These are phyloP conservation scores for Protodeltote pygarga DNA, from an alignment of 2,888 invertebrate species.

Conservation along the genomic window DNA sequence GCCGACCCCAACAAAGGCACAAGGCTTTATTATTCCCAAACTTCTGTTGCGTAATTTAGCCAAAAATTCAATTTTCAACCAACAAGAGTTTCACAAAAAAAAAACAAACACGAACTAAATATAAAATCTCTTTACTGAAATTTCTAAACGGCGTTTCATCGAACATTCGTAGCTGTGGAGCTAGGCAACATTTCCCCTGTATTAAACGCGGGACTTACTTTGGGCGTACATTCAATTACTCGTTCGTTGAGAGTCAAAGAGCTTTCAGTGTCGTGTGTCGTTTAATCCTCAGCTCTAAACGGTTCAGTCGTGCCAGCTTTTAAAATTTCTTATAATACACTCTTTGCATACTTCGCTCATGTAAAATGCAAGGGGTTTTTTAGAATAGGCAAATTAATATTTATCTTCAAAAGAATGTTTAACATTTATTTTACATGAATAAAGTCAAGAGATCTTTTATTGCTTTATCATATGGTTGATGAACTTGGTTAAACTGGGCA, in stretches of 20 bases:
- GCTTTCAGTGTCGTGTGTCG: constrained; percentile 64
- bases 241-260: constrained; percentile 66
- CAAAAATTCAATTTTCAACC: too few relatives aligned
- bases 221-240: constrained; percentile 69
- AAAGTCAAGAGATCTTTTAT: too few relatives aligned
- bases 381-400: too few relatives aligned
- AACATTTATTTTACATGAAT: too few relatives aligned
- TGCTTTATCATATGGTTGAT: too few relatives aligned
- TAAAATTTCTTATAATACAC: constrained; percentile 39
- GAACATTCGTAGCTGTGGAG: constrained; percentile 24
- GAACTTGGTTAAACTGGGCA: too few relatives aligned
- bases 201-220: constrained; percentile 49
- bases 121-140: constrained; percentile 15
- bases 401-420: too few relatives aligned
- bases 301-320: constrained; percentile 47
- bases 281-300: constrained; percentile 55
- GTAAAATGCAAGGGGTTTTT: constrained; percentile 31
- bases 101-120: not conserved
- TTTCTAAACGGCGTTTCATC: constrained; percentile 23
- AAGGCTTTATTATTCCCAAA: too few relatives aligned
- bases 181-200: constrained; percentile 30
- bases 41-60: too few relatives aligned
- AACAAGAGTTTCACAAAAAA: too few relatives aligned
- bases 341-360: constrained; percentile 27
- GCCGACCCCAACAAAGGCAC: too few relatives aligned